phyloP scores from a whole-genome alignment of 2,113 vertebrate genomes.

The Kryptolebias marmoratus region DNA sequence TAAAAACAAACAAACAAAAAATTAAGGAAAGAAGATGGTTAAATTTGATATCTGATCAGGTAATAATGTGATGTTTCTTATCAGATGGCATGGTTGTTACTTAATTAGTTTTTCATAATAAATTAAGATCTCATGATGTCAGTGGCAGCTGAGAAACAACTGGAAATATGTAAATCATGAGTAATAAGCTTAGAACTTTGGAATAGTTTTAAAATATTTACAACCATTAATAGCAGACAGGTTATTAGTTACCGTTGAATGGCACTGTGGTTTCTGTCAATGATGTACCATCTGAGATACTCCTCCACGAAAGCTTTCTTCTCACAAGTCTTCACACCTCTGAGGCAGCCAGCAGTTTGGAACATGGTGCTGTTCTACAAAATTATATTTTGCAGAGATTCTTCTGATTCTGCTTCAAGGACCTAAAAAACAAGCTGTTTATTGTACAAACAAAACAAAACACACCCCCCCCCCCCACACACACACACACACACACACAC shows the following conservation, averaged over 20 bases:
- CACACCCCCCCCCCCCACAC: too few relatives aligned
- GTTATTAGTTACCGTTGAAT: background rate
- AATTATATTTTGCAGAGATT: background rate
- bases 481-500: too few relatives aligned
- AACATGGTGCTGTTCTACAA: background rate
- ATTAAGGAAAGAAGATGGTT: too few relatives aligned
- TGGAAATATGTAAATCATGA: background rate
- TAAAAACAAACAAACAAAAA: too few relatives aligned
- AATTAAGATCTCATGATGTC: background rate
- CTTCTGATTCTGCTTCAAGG: background rate
- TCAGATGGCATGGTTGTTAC: too few relatives aligned
- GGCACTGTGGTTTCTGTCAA: background rate
- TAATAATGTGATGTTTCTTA: too few relatives aligned
- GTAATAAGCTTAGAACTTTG: background rate
- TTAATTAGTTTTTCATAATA: background rate
- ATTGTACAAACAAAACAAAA: too few relatives aligned
- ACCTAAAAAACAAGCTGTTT: background rate
- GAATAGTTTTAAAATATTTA: too few relatives aligned
- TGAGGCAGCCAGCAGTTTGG: background rate
- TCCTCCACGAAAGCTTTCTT: background rate
- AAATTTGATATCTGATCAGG: too few relatives aligned
- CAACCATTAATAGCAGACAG: too few relatives aligned
- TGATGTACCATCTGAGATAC: slow-evolving; percentile 4
- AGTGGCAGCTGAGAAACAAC: background rate
- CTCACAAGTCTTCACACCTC: background rate